Evolutionary conservation across 92 coral and sea anemone genomes (phyloP), one percentile per base, ranked within the genome.

Genomic region (Heteractis magnifica): DNA sequence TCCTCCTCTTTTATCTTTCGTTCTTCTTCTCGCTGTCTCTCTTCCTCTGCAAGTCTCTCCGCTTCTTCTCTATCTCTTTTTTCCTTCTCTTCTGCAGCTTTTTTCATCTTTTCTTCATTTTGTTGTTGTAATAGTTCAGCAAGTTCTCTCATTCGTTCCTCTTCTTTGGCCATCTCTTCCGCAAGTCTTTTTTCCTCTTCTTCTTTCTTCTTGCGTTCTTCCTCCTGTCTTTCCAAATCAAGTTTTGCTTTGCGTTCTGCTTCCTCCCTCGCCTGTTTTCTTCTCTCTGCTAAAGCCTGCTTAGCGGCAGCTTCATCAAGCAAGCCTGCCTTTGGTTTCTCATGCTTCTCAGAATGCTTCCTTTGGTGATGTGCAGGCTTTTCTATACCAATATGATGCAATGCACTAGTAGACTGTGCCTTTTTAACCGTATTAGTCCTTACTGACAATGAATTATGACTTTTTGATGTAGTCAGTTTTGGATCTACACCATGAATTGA

Each of bases 211-310:
- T 82, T 88, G 58, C 98, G 84, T 71, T 94, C 95, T 49, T 93
- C 90, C 65, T 97, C 99, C 65, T 93, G 95, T 51, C 84, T 95
- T 75, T 88, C 98, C 44, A 90, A 91, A 83, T 97, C 99, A 72
- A 97, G 85, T 48, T 93, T 90, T 49, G 99, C 99, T 75, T 94
- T 93, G 18, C 98, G 82, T 88, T 97, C 99, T 4, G 99, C 99
- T 75, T 97, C 99, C 77, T 97, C 99, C 51, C 99, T 87, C 6
- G 98, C 94, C 81, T 90, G 93, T 84, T 89, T 95, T 49, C 99
- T 89, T 82, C 98, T 86, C 72, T 97, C 99, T 51, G 99, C 99
- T 56, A 97, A 81, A 4, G 99, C 99, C 82, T 88, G 91, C 72
- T 91, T 92, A 3, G 99, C 99, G 52, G 98, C 92, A 14, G 90